A percentile compares a stretch with the other conserved stretches of the same genome.
Conservation (phyloP, 2,888 invertebrate genomes). For the Oithona nana region DNA sequence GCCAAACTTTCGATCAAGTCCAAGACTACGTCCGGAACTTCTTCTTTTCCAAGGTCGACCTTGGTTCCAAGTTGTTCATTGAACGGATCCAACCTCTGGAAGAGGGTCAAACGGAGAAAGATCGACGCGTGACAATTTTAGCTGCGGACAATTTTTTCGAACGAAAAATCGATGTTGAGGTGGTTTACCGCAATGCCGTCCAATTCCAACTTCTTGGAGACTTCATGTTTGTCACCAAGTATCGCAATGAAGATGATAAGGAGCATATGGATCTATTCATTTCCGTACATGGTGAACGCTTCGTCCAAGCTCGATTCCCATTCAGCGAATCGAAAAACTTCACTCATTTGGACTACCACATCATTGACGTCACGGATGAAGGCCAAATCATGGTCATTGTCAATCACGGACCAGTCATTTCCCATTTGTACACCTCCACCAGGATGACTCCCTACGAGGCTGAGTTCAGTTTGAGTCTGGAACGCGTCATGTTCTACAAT, state of each 20-base stretch:
- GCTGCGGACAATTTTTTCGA: slow-evolving; percentile 9
- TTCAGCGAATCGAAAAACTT: slow-evolving; percentile 32
- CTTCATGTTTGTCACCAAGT: slow-evolving; percentile 55
- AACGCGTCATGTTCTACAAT: slow-evolving; percentile 61
- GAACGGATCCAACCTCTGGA: neutral
- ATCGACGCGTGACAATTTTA: slow-evolving; percentile 21
- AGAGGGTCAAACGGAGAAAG: neutral
- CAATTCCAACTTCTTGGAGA: slow-evolving; percentile 64
- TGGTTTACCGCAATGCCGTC: slow-evolving; percentile 45
- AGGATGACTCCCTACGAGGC: slow-evolving; percentile 35
- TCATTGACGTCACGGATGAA: slow-evolving; percentile 61
- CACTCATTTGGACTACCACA: slow-evolving; percentile 46
- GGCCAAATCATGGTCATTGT: neutral
- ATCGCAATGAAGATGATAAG: slow-evolving; percentile 9
- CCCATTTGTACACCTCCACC: slow-evolving; percentile 50
- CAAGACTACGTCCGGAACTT: slow-evolving; percentile 15
- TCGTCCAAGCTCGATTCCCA: slow-evolving; percentile 53
- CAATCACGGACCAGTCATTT: slow-evolving; percentile 1
- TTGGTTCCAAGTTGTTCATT: neutral
- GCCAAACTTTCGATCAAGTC: slow-evolving; percentile 2
- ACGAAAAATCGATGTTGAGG: slow-evolving; percentile 24
- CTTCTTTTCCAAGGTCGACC: neutral
- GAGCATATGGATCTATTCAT: slow-evolving; percentile 8
- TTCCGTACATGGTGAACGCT: slow-evolving; percentile 37
- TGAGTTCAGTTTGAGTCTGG: slow-evolving; percentile 55